Evolutionary conservation across 1,140 invertebrate species (phyloP), one percentile per base, ranked within the genome.

Genomic region (Plectrocnemia conspersa): DNA sequence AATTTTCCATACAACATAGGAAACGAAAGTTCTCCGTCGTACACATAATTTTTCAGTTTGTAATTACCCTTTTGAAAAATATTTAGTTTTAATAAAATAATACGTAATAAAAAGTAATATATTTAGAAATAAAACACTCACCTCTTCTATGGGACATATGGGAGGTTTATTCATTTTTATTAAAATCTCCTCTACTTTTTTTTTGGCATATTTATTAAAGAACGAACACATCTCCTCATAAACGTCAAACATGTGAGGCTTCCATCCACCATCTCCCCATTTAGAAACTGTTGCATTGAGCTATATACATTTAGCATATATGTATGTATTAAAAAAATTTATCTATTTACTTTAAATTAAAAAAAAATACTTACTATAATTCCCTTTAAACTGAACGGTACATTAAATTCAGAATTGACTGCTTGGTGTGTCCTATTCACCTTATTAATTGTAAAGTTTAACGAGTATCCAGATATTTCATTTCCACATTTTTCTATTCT

Each of bases 261-360:
- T 54, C 52, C 52, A 54, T 33, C 52, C 52, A 21, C 52, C 52
- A 46, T 54, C 52, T 13, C 40, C 52, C 52, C 52, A 54, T 23
- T 54, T 54, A 13, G 41, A 32, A 32, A 46, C 40, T 6, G 40
- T 52, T 10, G 9, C 9, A 24, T 21, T 52, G 3, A 52, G 4
- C 49, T 52, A 22, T 6, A 7, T n/a, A n/a, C n/a, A n/a, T 29
- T 29, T 9, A 9, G 27, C 27, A 29, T 9, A 29, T 29, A 29
- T 29, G n/a, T 29, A 29, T 29, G n/a, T 9, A 29, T 9, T 13
- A 29, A 29, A 29, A 7, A 13, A 29, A 29, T 29, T 9, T 29
- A 9, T 29, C 27, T 9, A 29, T 29, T 29, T 7, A 7, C 7
- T 29, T 29, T 29, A 13, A 7, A 29, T n/a, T n/a, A n/a, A 6